Conservation (phyloP, 2,113 vertebrate genomes). For the Morphnarchus princeps region DNA sequence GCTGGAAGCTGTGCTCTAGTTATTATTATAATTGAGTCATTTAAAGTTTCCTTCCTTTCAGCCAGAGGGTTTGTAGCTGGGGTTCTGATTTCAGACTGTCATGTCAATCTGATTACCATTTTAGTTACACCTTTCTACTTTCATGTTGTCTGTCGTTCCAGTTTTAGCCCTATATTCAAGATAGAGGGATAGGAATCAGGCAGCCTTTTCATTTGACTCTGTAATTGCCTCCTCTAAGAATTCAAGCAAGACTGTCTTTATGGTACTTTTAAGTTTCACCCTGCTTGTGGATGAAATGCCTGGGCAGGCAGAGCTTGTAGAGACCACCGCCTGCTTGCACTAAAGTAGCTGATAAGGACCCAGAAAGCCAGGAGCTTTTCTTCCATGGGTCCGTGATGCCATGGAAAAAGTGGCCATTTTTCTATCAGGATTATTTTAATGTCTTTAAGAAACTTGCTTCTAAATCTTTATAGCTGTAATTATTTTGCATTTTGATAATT, state of each 20-base stretch:
- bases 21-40: background rate
- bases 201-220: background rate
- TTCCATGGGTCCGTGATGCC: background rate
- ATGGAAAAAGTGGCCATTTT: background rate
- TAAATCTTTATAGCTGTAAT: background rate
- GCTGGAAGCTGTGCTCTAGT: background rate
- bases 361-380: background rate
- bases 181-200: background rate
- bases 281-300: background rate
- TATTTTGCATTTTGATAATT: background rate
- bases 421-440: background rate
- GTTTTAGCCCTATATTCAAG: background rate
- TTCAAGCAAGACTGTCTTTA: background rate
- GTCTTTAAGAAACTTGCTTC: background rate
- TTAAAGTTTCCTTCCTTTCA: background rate
- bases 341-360: too few relatives aligned
- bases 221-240: background rate
- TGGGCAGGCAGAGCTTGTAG: background rate
- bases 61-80: background rate
- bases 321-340: background rate
- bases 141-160: background rate
- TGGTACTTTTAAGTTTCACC: too few relatives aligned
- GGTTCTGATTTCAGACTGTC: background rate
- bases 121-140: background rate
- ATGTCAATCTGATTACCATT: background rate